Evolutionary conservation across 2,113 vertebrate species (phyloP).

Genomic region (Phoxinus phoxinus): DNA sequence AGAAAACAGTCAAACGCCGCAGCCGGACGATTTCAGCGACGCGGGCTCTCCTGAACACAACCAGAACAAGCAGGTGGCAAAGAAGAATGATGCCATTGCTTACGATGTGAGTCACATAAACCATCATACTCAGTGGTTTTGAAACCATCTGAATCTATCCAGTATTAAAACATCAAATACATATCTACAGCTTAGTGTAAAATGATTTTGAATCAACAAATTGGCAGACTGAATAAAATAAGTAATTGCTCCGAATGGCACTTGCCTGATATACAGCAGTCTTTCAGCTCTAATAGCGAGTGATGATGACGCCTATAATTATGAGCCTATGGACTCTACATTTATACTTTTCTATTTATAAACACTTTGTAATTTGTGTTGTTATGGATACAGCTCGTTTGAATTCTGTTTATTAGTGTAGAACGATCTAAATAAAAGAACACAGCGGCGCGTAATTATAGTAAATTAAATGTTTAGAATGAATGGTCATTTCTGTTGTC

Average conservation of each 20-base stretch:
- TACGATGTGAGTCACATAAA: conserved; percentile 69
- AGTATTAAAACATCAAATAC: neutral
- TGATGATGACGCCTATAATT: conserved; percentile 15
- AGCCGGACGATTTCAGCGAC: conserved; percentile 65
- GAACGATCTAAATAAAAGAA: conserved; percentile 39
- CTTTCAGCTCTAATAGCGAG: neutral
- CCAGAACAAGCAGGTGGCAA: conserved; percentile 70
- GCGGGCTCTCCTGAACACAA: conserved; percentile 69
- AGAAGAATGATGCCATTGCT: conserved; percentile 70
- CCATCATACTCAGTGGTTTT: neutral
- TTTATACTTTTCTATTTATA: conserved; percentile 9
- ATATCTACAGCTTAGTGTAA: neutral
- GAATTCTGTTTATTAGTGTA: conserved; percentile 14
- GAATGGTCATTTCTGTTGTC: conserved; percentile 41
- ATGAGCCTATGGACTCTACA: neutral
- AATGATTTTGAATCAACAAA: conserved; percentile 25
- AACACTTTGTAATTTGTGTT: conserved; percentile 13
- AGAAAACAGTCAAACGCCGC: conserved; percentile 62
- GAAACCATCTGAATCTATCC: neutral
- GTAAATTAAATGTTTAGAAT: conserved; percentile 53
- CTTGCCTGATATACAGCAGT: neutral
- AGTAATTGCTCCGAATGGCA: neutral
- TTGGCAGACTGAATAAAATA: neutral
- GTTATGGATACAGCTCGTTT: conserved; percentile 36
- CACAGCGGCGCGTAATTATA: conserved; percentile 37